Base-by-base conservation (phyloP, 2,113 vertebrate genomes). In the Rhipidura dahli region DNA sequence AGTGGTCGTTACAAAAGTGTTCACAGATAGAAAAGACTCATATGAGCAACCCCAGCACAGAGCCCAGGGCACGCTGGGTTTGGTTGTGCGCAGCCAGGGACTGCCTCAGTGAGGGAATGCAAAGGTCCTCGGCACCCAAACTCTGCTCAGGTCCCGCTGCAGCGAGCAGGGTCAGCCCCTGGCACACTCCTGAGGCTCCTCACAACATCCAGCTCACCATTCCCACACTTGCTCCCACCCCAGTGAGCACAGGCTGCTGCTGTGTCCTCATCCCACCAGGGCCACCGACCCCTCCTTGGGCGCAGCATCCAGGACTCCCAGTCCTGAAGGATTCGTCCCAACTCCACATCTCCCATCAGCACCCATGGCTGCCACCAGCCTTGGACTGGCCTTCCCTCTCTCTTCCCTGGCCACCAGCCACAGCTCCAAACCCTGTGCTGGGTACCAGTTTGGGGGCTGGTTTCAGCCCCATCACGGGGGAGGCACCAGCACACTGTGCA, bases 101-200 rank as follows among this genome's bases (percentile, higher is more conserved):
- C 82, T 88, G 88, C 37, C 92, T 89, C 96, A 90, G 77, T 5
- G 83, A 94, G 84, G 95, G 95, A 96, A 96, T 93, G 93, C 65
- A 87, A 91, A 92, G 40, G 93, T 94, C 83, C 82, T 75, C 83
- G 7, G 94, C 75, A 56, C 86, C 79, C 61, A 79, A 79, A 85
- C 47, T 23, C 85, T 63, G 81, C 87, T 44, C 80, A n/a, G 80
- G 61, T 20, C 28, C 21, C 9, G 7, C 51, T 4, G 4, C 51
- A 57, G 60, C 0, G 1, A 64, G 82, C 2, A 0, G 77, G 69
- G 27, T 33, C 91, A 47, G 88, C 50, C 51, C 86, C 69, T 3
- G 27, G 61, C 70, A 54, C 15, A 4, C 33, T 42, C 23, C 37
- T 33, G 35, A 70, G 68, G 47, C 73, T 78, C 64, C 73, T 45